Percentiles rank a stretch among this genome's conserved stretches.
Conservation (phyloP, 1,140 invertebrate genomes). For the Micrasema longulum region DNA sequence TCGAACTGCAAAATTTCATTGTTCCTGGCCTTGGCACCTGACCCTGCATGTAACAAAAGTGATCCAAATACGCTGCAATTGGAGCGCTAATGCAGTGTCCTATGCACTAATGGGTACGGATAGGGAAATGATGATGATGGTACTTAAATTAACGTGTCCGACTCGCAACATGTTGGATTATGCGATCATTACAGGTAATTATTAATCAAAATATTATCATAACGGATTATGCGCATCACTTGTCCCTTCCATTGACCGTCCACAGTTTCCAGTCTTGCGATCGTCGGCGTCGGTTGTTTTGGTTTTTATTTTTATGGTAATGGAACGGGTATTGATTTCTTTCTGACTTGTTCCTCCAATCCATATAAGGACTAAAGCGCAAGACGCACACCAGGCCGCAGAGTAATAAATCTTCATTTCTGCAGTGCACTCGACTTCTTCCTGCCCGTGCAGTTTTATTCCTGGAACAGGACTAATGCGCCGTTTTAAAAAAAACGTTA, state of each 20-base stretch:
- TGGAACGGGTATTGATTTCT: conserved; percentile 22
- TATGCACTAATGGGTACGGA: no score
- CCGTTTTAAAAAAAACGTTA: background rate
- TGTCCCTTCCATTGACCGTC: background rate
- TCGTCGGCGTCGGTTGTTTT: background rate
- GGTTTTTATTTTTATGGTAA: background rate
- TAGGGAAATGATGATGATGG: no score
- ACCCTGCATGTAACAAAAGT: no score
- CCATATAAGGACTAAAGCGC: conserved; percentile 25
- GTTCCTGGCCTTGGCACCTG: no score
- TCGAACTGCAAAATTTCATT: no score
- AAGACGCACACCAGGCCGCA: background rate
- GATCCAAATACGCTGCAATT: no score
- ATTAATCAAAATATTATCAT: background rate
- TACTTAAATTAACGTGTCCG: no score
- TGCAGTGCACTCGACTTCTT: conserved; percentile 14
- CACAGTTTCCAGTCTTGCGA: background rate
- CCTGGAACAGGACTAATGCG: background rate
- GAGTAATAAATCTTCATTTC: conserved; percentile 25
- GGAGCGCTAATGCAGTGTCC: no score
- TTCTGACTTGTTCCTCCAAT: conserved; percentile 15
- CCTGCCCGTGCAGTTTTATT: background rate
- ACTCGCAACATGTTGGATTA: no score
- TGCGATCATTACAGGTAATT: background rate
- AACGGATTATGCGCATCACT: background rate